A percentile compares a stretch with the other conserved stretches of the same genome.
These are phyloP conservation scores for Struthidea cinerea DNA, from an alignment of 2,113 vertebrate species.

Conservation along the genomic window DNA sequence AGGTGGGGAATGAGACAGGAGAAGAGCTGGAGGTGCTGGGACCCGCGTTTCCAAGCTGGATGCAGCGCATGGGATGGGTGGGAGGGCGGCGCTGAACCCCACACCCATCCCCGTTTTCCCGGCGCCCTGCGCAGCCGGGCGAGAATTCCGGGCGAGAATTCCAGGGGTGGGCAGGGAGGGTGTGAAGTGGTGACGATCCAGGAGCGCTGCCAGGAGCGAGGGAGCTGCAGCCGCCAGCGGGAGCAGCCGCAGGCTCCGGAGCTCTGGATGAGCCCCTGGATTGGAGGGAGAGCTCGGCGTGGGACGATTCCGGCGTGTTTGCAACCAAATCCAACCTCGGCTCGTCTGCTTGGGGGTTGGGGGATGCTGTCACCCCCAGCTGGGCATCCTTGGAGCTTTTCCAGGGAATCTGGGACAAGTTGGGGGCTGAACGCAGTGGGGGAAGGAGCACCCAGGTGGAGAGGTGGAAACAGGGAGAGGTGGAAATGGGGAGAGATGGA, in stretches of 20 bases:
- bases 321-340: not conserved
- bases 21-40: not conserved
- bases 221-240: not conserved
- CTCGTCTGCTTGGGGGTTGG: fast-evolving
- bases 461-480: not conserved
- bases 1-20: not conserved
- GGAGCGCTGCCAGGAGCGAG: not conserved
- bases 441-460: not conserved
- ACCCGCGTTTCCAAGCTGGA: fast-evolving
- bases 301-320: fast-evolving
- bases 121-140: not conserved
- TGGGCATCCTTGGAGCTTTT: not conserved
- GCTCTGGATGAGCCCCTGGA: not conserved
- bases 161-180: not conserved
- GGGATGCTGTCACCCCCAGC: fast-evolving
- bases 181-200: not conserved
- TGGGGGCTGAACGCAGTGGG: fast-evolving
- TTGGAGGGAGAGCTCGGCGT: not conserved
- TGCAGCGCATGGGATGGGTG: fast-evolving
- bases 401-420: fast-evolving
- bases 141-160: not conserved
- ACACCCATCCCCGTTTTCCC: fast-evolving
- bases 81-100: not conserved
- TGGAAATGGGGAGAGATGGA: not conserved
- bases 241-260: not conserved